Evolutionary conservation across 2,888 invertebrate species (phyloP), one percentile per base, ranked within the genome.

Genomic region (Tenthredo amoena): DNA sequence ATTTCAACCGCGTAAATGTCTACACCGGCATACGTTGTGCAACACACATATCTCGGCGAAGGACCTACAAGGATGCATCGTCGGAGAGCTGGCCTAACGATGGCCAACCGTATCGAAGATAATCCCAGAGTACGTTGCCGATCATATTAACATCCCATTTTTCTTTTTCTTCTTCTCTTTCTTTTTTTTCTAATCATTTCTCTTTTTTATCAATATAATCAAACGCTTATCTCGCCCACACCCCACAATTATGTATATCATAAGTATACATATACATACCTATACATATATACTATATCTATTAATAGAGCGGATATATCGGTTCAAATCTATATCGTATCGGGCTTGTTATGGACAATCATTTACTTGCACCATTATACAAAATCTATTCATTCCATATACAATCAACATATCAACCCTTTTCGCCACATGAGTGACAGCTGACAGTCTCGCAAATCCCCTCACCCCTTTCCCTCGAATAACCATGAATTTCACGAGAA

Each of bases 41-140:
- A 58, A 26, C 81, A 81, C 40, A 81, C 81, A 34, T 81, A 81
- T 50, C 81, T 81, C 62, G 58, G 81, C 81, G 81, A 31, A 18
- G 62, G 62, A 81, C 31, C 77, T 15, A 40, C 47, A 26, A 31
- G 31, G 58, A 81, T 81, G 81, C 81, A 37, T 31, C 50, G 37
- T 81, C 81, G 62, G 21, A 81, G 81, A 58, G 62, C 81, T 7
- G 26, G 62, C 10, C 9, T 62, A 21, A 62, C 62, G 81, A 62
- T 81, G 62, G 40, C 37, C 81, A 81, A 26, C 81, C 37, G 26
- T 50, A 21, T 81, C 37, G 62, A 81, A 81, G 81, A 81, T 62
- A 50, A 62, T 15, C 47, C 26, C 58, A 81, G 21, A 81, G 81
- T 81, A 81, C 62, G 81, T 81, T 34, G 15, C 40, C 37, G 3